phyloP scores from a whole-genome alignment of 2,797 vertebrate genomes.

The Lacerta agilis region DNA sequence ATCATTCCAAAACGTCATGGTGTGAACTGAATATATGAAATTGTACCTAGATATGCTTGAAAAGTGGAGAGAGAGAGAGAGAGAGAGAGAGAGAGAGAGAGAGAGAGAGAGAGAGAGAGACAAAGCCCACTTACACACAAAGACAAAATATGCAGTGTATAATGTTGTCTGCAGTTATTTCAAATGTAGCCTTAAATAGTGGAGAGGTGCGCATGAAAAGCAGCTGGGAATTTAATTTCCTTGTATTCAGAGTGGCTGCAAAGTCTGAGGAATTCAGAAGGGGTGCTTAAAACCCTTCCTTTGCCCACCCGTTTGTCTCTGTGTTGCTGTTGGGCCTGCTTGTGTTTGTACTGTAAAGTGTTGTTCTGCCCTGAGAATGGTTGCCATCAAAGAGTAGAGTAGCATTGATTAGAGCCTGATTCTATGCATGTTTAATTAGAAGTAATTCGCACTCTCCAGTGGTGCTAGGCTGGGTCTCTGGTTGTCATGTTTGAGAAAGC shows the following conservation, averaged over 20 bases:
- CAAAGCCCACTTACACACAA: background rate
- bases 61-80: background rate
- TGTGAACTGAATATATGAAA: conserved; percentile 1
- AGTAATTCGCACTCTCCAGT: background rate
- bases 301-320: background rate
- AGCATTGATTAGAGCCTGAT: background rate
- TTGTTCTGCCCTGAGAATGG: background rate
- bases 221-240: background rate
- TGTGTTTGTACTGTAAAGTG: background rate
- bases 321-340: background rate
- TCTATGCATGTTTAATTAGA: background rate
- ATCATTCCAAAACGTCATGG: background rate
- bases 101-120: background rate
- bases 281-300: background rate
- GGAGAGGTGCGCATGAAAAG: background rate
- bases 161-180: background rate
- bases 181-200: background rate
- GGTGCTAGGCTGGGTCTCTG: background rate
- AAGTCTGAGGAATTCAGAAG: background rate
- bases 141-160: conserved; percentile 4
- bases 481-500: background rate
- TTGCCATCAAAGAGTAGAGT: background rate
- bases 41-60: conserved; percentile 32
- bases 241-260: background rate
- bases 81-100: background rate